Percentiles rank a stretch among this genome's conserved stretches.
These are phyloP conservation scores for Dinocampus coccinellae DNA, from an alignment of 2,888 invertebrate species.

Conservation along the genomic window DNA sequence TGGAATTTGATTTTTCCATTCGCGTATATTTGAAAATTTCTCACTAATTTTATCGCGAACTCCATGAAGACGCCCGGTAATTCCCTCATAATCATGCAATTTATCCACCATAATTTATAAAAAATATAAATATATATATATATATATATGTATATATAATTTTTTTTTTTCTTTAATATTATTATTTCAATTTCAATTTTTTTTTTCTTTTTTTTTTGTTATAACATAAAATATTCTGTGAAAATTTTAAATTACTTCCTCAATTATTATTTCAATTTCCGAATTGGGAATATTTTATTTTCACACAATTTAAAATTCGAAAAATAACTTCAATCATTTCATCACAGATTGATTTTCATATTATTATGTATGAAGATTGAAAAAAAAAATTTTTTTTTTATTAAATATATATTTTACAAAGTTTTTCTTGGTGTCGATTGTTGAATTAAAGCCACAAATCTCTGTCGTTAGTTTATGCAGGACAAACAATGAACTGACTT, in stretches of 20 bases:
- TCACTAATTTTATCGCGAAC: constrained; percentile 77
- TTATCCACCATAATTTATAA: constrained; percentile 80
- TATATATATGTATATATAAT: too few relatives aligned
- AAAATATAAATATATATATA: too few relatives aligned
- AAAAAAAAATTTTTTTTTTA: too few relatives aligned
- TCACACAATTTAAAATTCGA: not conserved
- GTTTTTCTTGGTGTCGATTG: not conserved
- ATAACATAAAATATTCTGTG: too few relatives aligned
- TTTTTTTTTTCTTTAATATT: too few relatives aligned
- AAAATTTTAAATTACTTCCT: not conserved
- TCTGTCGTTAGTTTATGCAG: not conserved
- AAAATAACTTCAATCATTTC: too few relatives aligned
- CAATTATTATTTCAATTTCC: constrained; percentile 18
- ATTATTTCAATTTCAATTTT: too few relatives aligned
- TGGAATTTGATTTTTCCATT: constrained; percentile 67
- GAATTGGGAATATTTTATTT: not conserved
- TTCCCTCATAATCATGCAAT: constrained; percentile 83
- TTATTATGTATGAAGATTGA: too few relatives aligned
- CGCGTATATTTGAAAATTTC: constrained; percentile 75
- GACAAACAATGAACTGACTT: not conserved
- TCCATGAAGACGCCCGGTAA: constrained; percentile 79
- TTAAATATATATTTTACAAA: not conserved
- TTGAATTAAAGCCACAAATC: not conserved
- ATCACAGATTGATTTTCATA: too few relatives aligned
- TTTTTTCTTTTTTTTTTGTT: too few relatives aligned